These are phyloP conservation scores for Cephus nigrinus DNA, from an alignment of 2,888 invertebrate genomes.

Conservation along the genomic window DNA sequence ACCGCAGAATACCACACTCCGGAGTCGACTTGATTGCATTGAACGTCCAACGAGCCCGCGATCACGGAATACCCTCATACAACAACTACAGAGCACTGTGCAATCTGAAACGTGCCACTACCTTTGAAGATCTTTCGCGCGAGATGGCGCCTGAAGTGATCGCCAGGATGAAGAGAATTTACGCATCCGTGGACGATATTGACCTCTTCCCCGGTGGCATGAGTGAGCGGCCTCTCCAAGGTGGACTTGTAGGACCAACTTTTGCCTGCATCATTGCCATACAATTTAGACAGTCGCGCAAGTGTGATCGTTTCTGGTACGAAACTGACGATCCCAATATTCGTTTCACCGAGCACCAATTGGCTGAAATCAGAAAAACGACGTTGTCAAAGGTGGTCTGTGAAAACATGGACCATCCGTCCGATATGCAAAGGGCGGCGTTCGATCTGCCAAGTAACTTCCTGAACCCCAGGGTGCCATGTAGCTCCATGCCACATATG, in stretches of 20 bases:
- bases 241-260: constrained; percentile 93
- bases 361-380: constrained; percentile 87
- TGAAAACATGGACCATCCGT: constrained; percentile 87
- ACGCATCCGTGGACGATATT: constrained; percentile 93
- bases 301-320: constrained; percentile 97
- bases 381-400: constrained; percentile 89
- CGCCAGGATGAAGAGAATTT: constrained; percentile 81
- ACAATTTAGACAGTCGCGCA: constrained; percentile 89
- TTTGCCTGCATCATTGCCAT: constrained; percentile 95
- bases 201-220: constrained; percentile 96
- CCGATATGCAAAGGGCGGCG: constrained; percentile 88
- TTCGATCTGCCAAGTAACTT: constrained; percentile 93
- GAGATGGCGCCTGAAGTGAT: constrained; percentile 90
- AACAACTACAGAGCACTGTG: constrained; percentile 92
- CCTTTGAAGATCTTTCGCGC: constrained; percentile 87
- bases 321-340: constrained; percentile 85
- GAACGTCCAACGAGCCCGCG: constrained; percentile 88
- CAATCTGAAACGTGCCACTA: constrained; percentile 85
- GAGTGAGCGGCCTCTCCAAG: constrained; percentile 88
- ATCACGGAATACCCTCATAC: constrained; percentile 89
- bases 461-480: constrained; percentile 89
- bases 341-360: constrained; percentile 85
- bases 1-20: constrained; percentile 88
- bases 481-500: constrained; percentile 82
- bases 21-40: constrained; percentile 93